Conservation (phyloP, 2,888 invertebrate genomes). For the Cheilosia vulpina region DNA sequence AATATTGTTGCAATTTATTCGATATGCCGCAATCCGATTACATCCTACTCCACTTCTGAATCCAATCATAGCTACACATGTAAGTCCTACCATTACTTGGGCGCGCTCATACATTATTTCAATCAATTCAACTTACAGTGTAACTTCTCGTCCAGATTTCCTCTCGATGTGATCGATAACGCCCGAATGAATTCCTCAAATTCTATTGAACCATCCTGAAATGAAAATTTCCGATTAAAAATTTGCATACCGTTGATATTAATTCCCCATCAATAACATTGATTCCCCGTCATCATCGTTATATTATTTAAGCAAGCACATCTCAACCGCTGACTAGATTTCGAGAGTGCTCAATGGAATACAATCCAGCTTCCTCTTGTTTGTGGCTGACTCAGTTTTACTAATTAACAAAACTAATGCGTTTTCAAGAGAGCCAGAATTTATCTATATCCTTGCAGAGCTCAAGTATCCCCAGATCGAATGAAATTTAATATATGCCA, state of each 20-base stretch:
- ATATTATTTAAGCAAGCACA: too few relatives aligned
- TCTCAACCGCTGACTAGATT: neutral
- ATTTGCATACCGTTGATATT: slow-evolving; percentile 12
- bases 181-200: slow-evolving; percentile 99
- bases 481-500: slow-evolving; percentile 23
- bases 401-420: slow-evolving; percentile 52
- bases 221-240: slow-evolving; percentile 72
- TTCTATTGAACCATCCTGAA: slow-evolving; percentile 98
- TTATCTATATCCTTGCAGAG: neutral
- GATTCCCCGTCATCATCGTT: neutral
- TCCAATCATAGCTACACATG: neutral
- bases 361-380: neutral
- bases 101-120: neutral
- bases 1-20: too few relatives aligned
- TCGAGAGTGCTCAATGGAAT: slow-evolving; percentile 7
- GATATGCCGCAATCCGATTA: too few relatives aligned
- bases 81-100: neutral
- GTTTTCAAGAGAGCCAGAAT: slow-evolving; percentile 27
- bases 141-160: slow-evolving; percentile 98
- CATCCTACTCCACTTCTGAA: neutral
- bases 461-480: neutral
- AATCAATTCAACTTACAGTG: slow-evolving; percentile 91
- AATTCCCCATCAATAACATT: neutral
- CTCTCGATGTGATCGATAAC: slow-evolving; percentile 98
- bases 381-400: slow-evolving; percentile 10